Evolutionary conservation across 2,113 vertebrate species (phyloP).

Genomic region (Albula goreensis): DNA sequence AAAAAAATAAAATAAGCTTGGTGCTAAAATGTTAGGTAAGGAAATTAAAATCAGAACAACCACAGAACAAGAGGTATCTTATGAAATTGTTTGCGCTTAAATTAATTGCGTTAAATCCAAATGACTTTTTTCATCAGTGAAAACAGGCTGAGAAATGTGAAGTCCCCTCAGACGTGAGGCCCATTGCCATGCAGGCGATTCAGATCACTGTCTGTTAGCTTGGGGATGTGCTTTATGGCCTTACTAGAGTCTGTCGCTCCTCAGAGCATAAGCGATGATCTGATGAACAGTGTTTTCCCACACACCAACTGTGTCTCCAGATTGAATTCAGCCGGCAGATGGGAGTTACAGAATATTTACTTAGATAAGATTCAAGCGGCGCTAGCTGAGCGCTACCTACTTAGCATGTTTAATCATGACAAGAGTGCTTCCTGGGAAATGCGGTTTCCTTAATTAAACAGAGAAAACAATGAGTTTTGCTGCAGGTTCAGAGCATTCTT

Average conservation of each 20-base stretch:
- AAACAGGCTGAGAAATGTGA: too few species aligned
- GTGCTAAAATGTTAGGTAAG: too few species aligned
- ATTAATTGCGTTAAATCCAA: too few species aligned
- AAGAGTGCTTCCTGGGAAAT: constrained; percentile 9
- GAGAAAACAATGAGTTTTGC: not conserved
- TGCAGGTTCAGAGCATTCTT: not conserved
- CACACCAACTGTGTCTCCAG: constrained; percentile 9
- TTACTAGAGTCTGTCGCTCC: not conserved
- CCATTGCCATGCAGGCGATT: too few species aligned
- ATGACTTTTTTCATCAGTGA: too few species aligned
- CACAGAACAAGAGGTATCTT: too few species aligned
- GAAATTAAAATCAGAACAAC: too few species aligned
- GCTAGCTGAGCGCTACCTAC: not conserved
- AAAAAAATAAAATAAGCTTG: too few species aligned
- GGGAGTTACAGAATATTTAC: constrained; percentile 27
- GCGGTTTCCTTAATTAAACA: not conserved
- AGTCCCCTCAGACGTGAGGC: too few species aligned
- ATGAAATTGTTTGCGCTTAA: too few species aligned
- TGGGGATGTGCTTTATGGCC: not conserved
- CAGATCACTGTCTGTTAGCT: not conserved
- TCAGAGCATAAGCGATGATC: not conserved
- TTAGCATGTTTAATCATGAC: constrained; percentile 25
- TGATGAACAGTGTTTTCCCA: constrained; percentile 20
- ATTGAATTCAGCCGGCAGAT: constrained; percentile 12
- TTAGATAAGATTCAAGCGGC: not conserved